Evolutionary conservation across 2,888 invertebrate genomes (phyloP).

Genomic region (Aromia moschata): DNA sequence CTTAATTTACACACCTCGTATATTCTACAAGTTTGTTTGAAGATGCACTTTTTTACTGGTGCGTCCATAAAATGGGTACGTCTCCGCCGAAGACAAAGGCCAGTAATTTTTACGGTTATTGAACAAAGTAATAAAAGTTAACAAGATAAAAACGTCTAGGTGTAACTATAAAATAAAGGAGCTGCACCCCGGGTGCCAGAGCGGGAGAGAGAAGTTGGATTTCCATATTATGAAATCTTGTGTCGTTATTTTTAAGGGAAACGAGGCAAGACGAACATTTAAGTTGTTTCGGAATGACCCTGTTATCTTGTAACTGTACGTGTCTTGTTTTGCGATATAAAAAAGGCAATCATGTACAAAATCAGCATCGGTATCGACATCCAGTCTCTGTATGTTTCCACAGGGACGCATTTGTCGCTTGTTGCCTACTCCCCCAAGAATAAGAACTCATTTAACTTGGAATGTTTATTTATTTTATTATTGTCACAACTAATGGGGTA

Average conservation of each 20-base stretch:
- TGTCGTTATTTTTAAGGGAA: slow-evolving; percentile 60
- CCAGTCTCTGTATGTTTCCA: slow-evolving; percentile 64
- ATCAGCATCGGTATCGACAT: slow-evolving; percentile 62
- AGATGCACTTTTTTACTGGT: background rate
- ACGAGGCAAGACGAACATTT: slow-evolving; percentile 62
- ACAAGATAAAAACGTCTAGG: slow-evolving; percentile 43
- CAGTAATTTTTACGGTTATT: slow-evolving; percentile 37
- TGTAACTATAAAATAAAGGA: slow-evolving; percentile 44
- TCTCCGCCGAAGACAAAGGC: slow-evolving; percentile 23
- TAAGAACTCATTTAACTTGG: slow-evolving; percentile 65
- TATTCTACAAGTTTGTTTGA: no score
- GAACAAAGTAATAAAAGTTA: slow-evolving; percentile 44
- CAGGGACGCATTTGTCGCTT: slow-evolving; percentile 63
- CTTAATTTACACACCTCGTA: no score
- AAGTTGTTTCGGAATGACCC: slow-evolving; percentile 62
- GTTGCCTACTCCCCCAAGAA: slow-evolving; percentile 60
- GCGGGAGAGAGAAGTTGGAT: slow-evolving; percentile 36
- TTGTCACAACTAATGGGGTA: slow-evolving; percentile 62
- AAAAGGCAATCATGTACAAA: slow-evolving; percentile 65
- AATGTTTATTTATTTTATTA: slow-evolving; percentile 65
- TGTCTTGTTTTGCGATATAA: slow-evolving; percentile 64
- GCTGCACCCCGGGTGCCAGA: slow-evolving; percentile 16
- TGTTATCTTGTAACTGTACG: slow-evolving; percentile 63
- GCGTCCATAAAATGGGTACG: slow-evolving; percentile 11
- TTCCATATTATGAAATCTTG: slow-evolving; percentile 54